Conservation (phyloP, 2,797 vertebrate genomes). For the Manis crassicaudata region DNA sequence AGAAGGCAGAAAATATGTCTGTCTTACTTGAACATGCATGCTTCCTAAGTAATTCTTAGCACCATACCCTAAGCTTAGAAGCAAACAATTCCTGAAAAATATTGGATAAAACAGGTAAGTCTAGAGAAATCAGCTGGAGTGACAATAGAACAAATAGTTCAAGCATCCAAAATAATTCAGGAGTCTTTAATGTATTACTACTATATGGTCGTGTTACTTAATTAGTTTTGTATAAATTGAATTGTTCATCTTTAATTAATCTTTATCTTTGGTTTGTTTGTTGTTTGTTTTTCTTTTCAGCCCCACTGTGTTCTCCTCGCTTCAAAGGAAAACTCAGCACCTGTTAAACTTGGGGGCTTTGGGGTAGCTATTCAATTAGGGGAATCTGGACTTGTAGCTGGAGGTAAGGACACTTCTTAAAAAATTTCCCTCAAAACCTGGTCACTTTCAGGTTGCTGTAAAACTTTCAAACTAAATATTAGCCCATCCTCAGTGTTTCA, state of each 20-base stretch:
- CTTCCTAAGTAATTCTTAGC: conserved; percentile 44
- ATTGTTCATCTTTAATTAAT: conserved; percentile 63
- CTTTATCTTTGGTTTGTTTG: conserved; percentile 62
- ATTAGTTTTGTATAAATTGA: conserved; percentile 38
- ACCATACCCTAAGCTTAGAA: conserved; percentile 30
- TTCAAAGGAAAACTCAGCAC: conserved; percentile 98
- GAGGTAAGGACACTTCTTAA: conserved; percentile 90
- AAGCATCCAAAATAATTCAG: conserved; percentile 49
- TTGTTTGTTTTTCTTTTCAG: conserved; percentile 86
- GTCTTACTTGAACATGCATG: conserved; percentile 10
- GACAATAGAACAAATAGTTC: conserved; percentile 29
- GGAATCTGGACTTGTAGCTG: conserved; percentile 97
- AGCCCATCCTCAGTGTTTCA: conserved; percentile 37
- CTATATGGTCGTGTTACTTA: background rate
- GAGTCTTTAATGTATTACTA: background rate
- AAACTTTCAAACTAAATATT: conserved; percentile 63
- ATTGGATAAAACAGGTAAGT: conserved; percentile 41
- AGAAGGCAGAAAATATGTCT: conserved; percentile 20
- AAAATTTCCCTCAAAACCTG: conserved; percentile 58
- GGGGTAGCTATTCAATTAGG: conserved; percentile 98
- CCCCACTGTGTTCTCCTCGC: conserved; percentile 98
- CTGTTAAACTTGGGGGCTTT: conserved; percentile 98
- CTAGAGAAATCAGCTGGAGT: conserved; percentile 42
- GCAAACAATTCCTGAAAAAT: conserved; percentile 55
- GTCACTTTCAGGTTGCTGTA: conserved; percentile 28